Evolutionary conservation across 2,888 invertebrate species (phyloP), one percentile per base, ranked within the genome.

Genomic region (Sussaba pulchella): DNA sequence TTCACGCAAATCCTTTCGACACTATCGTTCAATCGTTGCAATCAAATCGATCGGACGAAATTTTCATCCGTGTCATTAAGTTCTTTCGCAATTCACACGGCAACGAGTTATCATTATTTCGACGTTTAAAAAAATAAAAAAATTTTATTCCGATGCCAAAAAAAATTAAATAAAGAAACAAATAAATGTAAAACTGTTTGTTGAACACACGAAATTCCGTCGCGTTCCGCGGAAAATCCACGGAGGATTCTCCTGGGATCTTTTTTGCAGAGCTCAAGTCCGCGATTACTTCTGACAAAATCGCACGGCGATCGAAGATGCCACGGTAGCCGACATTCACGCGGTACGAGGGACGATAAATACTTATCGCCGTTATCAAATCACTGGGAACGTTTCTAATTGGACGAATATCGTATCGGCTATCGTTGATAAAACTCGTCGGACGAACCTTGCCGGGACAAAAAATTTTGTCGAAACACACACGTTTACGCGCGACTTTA

Each of bases 301-400:
- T 66, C 63, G 73, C 50, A 39, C 57, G 81, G 69, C 57, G 76
- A 39, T 66, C 78, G 47, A 70, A 54, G 72, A 72, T 80, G 67
- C 70, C 71, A 80, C 31, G 31, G 67, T 61, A 77, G 69, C 57
- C 57, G 82, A 78, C 63, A 57, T 80, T 78, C 70, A 52, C 59
- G 79, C 63, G 63, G 71, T 74, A 67, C 78, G 63, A 73, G 54
- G 57, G n/a, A 73, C 85, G 90, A 90, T 89, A 90, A 89, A 88
- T 87, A 85, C 83, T 73, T 86, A 87, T 87, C 85, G 83, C n/a
- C 83, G 84, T 89, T 90, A 90, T 91, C 90, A 81, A 85, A 54
- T 52, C 71, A 9, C 78, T 64, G 50, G 70, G 57, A 78, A 76
- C 69, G 81, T 73, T 85, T 88, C 87, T 86, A 88, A 91, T 91